phyloP scores from a whole-genome alignment of 2,888 invertebrate species.

The Strigamia transsilvanica region DNA sequence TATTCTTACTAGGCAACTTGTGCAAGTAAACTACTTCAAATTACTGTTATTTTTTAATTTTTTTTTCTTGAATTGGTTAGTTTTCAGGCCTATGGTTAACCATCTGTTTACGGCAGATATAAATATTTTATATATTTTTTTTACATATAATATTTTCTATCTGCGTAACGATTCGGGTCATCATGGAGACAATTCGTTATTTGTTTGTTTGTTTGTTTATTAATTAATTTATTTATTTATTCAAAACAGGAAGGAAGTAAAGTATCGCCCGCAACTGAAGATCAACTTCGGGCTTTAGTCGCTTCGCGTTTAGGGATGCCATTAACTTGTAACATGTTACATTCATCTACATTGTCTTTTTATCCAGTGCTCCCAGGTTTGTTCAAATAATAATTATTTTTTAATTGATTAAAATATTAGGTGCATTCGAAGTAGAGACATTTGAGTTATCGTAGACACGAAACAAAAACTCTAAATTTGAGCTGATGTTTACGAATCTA shows the following conservation, averaged over 20 bases:
- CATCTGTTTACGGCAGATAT: background rate
- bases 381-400: conserved; percentile 55
- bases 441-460: background rate
- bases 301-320: conserved; percentile 75
- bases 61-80: conserved; percentile 39
- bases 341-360: conserved; percentile 75
- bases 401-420: conserved; percentile 59
- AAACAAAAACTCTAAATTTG: too few species aligned
- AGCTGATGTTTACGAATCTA: too few species aligned
- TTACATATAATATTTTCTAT: too few species aligned
- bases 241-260: conserved; percentile 66
- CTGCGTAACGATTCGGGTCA: background rate
- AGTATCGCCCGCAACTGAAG: conserved; percentile 75
- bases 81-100: conserved; percentile 21
- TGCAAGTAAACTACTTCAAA: background rate
- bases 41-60: conserved; percentile 51
- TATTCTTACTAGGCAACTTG: conserved; percentile 55
- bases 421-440: too few species aligned
- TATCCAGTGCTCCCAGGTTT: conserved; percentile 73
- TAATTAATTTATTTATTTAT: conserved; percentile 56
- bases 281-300: conserved; percentile 78
- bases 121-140: too few species aligned
- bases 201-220: background rate
- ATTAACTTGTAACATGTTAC: conserved; percentile 71
- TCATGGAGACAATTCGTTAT: background rate